Conservation (phyloP, 2,113 vertebrate genomes). For the Emydocephalus ijimae region DNA sequence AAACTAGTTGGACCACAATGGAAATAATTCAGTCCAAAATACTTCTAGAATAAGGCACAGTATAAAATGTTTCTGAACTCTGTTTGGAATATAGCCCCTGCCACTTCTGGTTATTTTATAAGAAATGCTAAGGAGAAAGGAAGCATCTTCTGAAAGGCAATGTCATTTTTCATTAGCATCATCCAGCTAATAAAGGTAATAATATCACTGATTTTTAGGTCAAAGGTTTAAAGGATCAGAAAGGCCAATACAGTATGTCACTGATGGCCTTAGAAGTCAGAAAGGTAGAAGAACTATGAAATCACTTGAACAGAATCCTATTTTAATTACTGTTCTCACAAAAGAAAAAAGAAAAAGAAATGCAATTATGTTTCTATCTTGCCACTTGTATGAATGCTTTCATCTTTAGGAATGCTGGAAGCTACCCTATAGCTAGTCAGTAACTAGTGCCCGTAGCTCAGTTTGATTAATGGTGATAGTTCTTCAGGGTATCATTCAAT, state of each 20-base stretch:
- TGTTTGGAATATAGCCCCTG: neutral
- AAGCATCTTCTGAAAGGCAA: slow-evolving; percentile 15
- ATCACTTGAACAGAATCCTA: neutral
- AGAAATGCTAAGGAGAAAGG: neutral
- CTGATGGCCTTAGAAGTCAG: neutral
- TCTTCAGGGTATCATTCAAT: neutral
- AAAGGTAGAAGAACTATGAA: neutral
- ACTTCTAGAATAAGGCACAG: neutral
- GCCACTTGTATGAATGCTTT: neutral
- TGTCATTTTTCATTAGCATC: slow-evolving; percentile 11
- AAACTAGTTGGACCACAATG: slow-evolving; percentile 37
- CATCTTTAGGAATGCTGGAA: slow-evolving; percentile 5
- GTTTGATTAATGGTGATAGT: neutral
- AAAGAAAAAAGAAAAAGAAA: neutral
- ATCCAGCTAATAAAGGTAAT: neutral
- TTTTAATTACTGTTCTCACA: neutral
- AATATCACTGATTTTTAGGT: slow-evolving; percentile 13
- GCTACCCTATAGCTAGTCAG: neutral
- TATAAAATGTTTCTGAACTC: neutral
- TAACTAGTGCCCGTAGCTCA: neutral
- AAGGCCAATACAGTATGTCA: neutral
- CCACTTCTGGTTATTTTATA: slow-evolving; percentile 10
- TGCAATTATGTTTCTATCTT: neutral
- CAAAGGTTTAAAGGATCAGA: neutral
- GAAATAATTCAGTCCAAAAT: slow-evolving; percentile 30